phyloP scores from a whole-genome alignment of 2,797 vertebrate genomes.

The Lagodon rhomboides region DNA sequence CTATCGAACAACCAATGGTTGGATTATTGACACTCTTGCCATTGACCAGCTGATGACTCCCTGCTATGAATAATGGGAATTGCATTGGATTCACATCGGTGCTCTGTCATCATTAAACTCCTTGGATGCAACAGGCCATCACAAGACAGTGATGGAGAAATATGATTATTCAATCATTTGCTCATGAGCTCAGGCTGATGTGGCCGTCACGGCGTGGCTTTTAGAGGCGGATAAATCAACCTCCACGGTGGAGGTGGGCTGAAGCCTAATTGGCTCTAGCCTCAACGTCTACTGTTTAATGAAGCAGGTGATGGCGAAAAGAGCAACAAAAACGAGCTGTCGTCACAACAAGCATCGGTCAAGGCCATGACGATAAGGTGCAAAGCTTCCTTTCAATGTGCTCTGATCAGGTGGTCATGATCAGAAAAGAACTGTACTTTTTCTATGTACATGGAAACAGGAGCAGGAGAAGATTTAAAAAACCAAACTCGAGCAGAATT shows the following conservation, averaged over 20 bases:
- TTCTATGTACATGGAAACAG: no score
- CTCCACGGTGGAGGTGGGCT: conserved; percentile 40
- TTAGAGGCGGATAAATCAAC: conserved; percentile 74
- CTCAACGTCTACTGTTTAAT: conserved; percentile 44
- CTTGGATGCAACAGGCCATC: conserved; percentile 54
- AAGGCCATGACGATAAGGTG: neutral
- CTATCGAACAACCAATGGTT: conserved; percentile 40
- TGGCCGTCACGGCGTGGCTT: conserved; percentile 48
- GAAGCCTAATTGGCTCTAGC: conserved; percentile 59
- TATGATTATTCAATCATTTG: conserved; percentile 71
- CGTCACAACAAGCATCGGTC: conserved; percentile 13
- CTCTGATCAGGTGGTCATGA: neutral
- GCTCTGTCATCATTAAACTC: conserved; percentile 70
- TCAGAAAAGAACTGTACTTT: no score
- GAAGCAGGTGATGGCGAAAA: conserved; percentile 7
- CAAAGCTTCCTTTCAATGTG: neutral
- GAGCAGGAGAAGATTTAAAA: no score
- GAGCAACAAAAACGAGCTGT: conserved; percentile 14
- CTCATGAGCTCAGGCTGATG: conserved; percentile 57
- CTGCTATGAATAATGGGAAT: conserved; percentile 56
- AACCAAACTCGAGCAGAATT: no score
- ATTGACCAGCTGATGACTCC: conserved; percentile 68
- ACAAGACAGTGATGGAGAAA: conserved; percentile 66
- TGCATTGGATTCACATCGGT: conserved; percentile 55
- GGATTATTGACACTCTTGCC: conserved; percentile 49